phyloP scores from a whole-genome alignment of 2,113 vertebrate species.

The Mohoua ochrocephala region DNA sequence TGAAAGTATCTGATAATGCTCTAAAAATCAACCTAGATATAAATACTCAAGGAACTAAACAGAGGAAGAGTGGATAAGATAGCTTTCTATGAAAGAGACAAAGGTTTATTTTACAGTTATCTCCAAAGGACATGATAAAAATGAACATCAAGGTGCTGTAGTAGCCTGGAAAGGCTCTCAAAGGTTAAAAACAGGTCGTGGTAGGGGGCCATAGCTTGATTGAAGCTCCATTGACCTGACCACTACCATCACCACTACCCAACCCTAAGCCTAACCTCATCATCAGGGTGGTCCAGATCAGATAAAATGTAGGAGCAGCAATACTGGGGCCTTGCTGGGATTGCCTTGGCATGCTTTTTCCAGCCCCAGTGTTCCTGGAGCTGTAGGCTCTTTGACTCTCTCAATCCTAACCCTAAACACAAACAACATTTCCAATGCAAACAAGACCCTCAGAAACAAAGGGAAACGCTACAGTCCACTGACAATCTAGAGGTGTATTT shows the following conservation, averaged over 20 bases:
- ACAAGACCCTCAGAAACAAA: not conserved
- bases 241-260: too few relatives aligned
- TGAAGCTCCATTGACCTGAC: not conserved
- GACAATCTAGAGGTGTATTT: not conserved
- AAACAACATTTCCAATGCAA: not conserved
- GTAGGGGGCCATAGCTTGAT: not conserved
- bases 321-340: not conserved
- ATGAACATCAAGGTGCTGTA: not conserved
- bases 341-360: not conserved
- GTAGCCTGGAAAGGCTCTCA: not conserved
- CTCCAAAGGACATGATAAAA: not conserved
- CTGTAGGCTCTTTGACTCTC: not conserved
- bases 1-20: rapidly evolving
- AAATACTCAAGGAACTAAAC: not conserved
- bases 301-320: not conserved
- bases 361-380: not conserved
- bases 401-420: not conserved
- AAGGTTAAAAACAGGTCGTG: not conserved
- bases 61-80: not conserved
- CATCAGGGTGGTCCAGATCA: not conserved
- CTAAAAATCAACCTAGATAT: not conserved
- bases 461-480: not conserved
- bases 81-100: not conserved
- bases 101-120: not conserved
- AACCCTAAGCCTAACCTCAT: not conserved